Conservation (phyloP, 2,888 invertebrate genomes). For the Sialis fuliginosa region DNA sequence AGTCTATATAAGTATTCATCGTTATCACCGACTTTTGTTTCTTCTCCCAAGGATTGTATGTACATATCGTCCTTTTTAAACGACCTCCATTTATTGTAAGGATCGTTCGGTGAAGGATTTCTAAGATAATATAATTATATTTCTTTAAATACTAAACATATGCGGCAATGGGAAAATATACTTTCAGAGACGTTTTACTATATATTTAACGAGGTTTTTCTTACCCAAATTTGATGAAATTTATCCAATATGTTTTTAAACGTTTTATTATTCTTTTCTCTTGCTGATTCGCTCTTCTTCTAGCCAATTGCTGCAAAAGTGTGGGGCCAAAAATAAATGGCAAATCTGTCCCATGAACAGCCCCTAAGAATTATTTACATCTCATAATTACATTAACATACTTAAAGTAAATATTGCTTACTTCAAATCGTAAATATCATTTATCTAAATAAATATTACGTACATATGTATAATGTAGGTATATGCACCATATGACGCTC, state of each 20-base stretch:
- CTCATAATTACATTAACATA: neutral
- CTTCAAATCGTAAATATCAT: no score
- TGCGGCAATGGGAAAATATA: neutral
- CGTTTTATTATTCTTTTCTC: conserved; percentile 38
- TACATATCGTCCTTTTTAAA: conserved; percentile 33
- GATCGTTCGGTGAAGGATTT: conserved; percentile 34
- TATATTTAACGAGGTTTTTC: neutral
- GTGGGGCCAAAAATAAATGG: conserved; percentile 47
- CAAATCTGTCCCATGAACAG: conserved; percentile 48
- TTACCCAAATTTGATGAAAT: conserved; percentile 28
- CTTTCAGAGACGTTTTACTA: neutral
- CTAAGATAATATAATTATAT: conserved; percentile 18
- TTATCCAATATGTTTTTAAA: conserved; percentile 30
- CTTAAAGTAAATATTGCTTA: no score
- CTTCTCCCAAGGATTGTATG: conserved; percentile 26
- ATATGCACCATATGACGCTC: no score
- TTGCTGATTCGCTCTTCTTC: conserved; percentile 36
- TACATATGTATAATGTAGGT: no score
- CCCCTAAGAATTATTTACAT: conserved; percentile 25
- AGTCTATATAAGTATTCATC: conserved; percentile 10
- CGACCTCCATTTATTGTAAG: conserved; percentile 37
- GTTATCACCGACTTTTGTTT: conserved; percentile 5
- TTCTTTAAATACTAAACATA: neutral
- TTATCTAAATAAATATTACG: no score
- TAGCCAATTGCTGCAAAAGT: conserved; percentile 43